These are phyloP conservation scores for Lasioglossum lativentre DNA, from an alignment of 2,888 invertebrate genomes.

Conservation along the genomic window DNA sequence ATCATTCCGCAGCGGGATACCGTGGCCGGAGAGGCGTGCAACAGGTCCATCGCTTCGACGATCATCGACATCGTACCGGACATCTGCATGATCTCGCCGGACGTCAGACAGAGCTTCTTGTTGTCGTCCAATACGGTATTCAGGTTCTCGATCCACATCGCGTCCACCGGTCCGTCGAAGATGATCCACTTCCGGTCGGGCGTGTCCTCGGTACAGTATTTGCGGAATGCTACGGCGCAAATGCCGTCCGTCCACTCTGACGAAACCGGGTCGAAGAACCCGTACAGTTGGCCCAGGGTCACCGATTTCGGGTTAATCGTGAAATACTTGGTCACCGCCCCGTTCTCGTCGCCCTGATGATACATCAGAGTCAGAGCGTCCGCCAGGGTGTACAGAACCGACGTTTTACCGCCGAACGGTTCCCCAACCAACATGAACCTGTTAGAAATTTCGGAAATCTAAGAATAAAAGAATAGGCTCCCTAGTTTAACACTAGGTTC, in stretches of 20 bases:
- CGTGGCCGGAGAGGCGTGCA: constrained; percentile 94
- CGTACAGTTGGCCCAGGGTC: constrained; percentile 96
- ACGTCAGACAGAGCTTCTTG: constrained; percentile 94
- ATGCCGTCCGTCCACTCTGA: constrained; percentile 97
- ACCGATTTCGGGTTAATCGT: constrained; percentile 97
- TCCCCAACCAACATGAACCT: constrained; percentile 91
- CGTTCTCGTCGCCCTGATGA: constrained; percentile 86
- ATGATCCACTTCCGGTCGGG: constrained; percentile 95
- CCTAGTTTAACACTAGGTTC: background rate
- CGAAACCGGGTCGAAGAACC: constrained; percentile 95
- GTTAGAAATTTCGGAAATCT: background rate
- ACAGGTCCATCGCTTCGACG: constrained; percentile 94
- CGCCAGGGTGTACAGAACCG: constrained; percentile 91
- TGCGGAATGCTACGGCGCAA: constrained; percentile 92
- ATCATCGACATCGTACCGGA: constrained; percentile 93
- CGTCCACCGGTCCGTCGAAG: constrained; percentile 96
- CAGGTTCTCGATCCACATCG: constrained; percentile 96
- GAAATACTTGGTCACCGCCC: constrained; percentile 89
- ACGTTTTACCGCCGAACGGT: constrained; percentile 90
- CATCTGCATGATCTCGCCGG: constrained; percentile 94
- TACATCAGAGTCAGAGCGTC: constrained; percentile 90
- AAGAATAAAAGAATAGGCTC: background rate
- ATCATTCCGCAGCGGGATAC: constrained; percentile 96
- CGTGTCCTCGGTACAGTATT: constrained; percentile 90
- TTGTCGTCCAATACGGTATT: constrained; percentile 95